Percentiles rank a stretch among this genome's conserved stretches.
These are phyloP conservation scores for Myotis findleyi DNA, from an alignment of 2,797 vertebrate species.

Conservation along the genomic window DNA sequence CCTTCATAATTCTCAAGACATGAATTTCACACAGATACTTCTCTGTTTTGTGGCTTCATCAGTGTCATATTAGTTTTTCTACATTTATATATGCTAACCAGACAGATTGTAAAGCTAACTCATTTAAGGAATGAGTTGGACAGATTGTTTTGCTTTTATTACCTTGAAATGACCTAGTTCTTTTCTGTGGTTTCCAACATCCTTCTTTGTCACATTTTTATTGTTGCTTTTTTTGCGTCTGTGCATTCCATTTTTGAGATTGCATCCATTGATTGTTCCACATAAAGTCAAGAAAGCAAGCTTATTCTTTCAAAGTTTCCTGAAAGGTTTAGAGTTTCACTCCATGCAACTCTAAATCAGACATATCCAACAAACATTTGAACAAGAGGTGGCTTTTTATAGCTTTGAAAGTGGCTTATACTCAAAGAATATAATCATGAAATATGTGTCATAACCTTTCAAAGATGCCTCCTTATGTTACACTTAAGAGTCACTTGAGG, in stretches of 20 bases:
- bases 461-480: background rate
- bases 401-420: background rate
- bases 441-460: background rate
- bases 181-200: background rate
- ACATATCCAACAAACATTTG: background rate
- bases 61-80: background rate
- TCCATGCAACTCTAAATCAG: background rate
- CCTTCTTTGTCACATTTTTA: background rate
- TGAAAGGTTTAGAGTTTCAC: background rate
- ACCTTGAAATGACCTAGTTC: constrained; percentile 15
- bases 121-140: background rate
- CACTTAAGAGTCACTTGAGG: background rate
- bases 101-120: background rate
- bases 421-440: background rate
- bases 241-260: background rate
- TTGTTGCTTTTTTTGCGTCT: background rate
- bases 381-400: background rate
- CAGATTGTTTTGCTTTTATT: background rate
- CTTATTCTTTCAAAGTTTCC: constrained; percentile 19
- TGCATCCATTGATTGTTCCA: background rate
- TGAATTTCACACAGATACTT: background rate
- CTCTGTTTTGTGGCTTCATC: background rate
- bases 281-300: background rate
- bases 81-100: background rate
- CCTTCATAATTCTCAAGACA: background rate